Conservation (phyloP, 2,797 vertebrate species). For the Leontocebus nigricollis region DNA sequence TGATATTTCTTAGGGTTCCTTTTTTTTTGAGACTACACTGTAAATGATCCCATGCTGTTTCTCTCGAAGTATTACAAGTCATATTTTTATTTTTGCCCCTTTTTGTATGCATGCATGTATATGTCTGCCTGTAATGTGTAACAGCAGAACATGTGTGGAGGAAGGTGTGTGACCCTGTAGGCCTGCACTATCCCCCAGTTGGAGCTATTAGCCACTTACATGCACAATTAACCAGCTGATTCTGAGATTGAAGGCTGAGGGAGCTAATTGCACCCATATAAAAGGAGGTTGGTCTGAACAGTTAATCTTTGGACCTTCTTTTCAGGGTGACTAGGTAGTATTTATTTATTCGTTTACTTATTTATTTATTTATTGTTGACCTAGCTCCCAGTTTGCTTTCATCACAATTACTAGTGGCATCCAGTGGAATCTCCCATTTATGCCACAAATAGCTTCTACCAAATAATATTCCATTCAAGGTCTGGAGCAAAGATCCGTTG, state of each 20-base stretch:
- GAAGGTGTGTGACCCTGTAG: conserved; percentile 60
- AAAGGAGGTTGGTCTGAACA: conserved; percentile 58
- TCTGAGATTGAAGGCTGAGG: conserved; percentile 72
- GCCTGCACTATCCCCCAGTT: conserved; percentile 9
- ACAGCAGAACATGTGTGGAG: neutral
- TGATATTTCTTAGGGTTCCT: neutral
- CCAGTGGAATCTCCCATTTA: conserved; percentile 3
- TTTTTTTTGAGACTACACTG: neutral
- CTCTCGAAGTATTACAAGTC: neutral
- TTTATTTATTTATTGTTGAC: neutral
- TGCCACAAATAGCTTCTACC: conserved; percentile 7
- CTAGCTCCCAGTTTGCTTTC: conserved; percentile 27
- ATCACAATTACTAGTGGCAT: conserved; percentile 16
- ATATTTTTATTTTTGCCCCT: neutral
- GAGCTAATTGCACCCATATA: conserved; percentile 67
- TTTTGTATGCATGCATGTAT: neutral
- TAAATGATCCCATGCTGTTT: neutral
- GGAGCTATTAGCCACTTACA: conserved; percentile 69
- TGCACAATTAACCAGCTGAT: conserved; percentile 74
- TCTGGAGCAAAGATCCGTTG: neutral
- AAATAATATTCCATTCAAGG: conserved; percentile 10
- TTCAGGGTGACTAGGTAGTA: conserved; percentile 46
- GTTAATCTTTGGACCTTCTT: conserved; percentile 61
- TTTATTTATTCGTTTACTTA: neutral
- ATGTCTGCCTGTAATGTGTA: neutral